Evolutionary conservation across 1,140 invertebrate species (phyloP), one percentile per base, ranked within the genome.

Genomic region (Drosophila bocki): DNA sequence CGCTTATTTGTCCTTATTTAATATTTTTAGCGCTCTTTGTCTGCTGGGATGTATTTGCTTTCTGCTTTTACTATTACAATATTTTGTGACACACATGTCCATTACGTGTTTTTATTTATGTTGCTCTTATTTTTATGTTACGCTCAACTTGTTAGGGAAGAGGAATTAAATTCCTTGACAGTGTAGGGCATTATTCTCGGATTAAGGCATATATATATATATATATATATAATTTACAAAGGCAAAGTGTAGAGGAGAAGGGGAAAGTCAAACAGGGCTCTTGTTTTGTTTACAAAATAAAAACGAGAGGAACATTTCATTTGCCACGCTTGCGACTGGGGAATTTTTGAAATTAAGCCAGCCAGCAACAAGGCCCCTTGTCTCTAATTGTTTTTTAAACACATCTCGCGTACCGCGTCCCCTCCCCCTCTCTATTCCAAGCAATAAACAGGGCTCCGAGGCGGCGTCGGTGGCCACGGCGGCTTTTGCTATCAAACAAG

Each of bases 341-440:
- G 64, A 72, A 70, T 72, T 72, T 56, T 72, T 41, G 47, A 70
- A 70, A 70, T 70, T 67, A 70, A 68, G 67, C 67, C 50, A 70
- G 47, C 58, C 41, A 37, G 62, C 57, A n/a, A 65, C 19, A 58
- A 39, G 12, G 5, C 33, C 26, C 41, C 22, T 56, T 32, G 80
- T 67, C 75, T 78, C 82, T 86, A 86, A 87, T 86, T 86, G 83
- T 87, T 87, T 86, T 86, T 86, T 86, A 86, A 87, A 87, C 75
- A 79, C 79, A 82, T 87, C 81, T 86, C 70, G 62, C 12, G 32
- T 17, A 9, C 8, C 11, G 3, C 4, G 0, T 0, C 3, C 0
- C 7, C 32, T 7, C 7, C 3, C 5, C 13, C 8, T 0, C 13
- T 15, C 39, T 29, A 58, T 75, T 45, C 41, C 37, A 45, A 42